Base-by-base conservation (phyloP, 2,113 vertebrate genomes). In the Ailurus styani region DNA sequence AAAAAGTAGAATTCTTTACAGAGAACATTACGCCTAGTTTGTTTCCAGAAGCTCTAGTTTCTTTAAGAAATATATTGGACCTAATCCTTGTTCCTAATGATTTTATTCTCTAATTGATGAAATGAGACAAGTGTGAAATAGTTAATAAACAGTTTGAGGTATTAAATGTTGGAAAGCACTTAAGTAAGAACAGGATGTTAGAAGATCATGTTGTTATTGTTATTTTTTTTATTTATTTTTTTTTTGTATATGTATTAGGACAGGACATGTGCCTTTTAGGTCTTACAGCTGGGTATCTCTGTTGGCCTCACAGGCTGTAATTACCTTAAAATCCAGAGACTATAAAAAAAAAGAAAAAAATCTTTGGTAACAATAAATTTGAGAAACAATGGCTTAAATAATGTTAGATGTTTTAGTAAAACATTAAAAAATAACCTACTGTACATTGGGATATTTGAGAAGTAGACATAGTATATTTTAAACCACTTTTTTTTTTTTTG, bases 221-320 rank as follows among this genome's bases (percentile, higher is more conserved):
- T 47, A 47, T 47, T 47, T 25, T 60, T 8, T 25, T 54, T 17
- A 50, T 50, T 60, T 60, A 25, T 60, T 60, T 25, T 54, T 8
- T 27, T 23, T 4, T 14, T 52, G 25, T 11, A 5, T 57, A 55
- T 50, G 17, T 11, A 54, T 68, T 31, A 68, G 20, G 14, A 81
- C 2, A 87, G 31, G 23, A 20, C 3, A 14, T 23, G 37, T 75
- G 20, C n/a, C 13, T 15, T 62, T 83, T 40, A 40, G 14, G 2
- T 52, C 57, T 72, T 18, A 62, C 6, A 52, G 1, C 45, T 77
- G 21, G 3, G 8, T 73, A 2, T 40, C 18, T 78, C 68, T 9
- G 0, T 34, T 73, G 20, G 2, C 8, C 4, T 45, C 9, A 14
- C 17, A 10, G 3, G 8, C 4, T 60, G 0, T 40, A 73, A 50